Evolutionary conservation across 1,140 invertebrate species (phyloP).

Genomic region (Eueides isabella): DNA sequence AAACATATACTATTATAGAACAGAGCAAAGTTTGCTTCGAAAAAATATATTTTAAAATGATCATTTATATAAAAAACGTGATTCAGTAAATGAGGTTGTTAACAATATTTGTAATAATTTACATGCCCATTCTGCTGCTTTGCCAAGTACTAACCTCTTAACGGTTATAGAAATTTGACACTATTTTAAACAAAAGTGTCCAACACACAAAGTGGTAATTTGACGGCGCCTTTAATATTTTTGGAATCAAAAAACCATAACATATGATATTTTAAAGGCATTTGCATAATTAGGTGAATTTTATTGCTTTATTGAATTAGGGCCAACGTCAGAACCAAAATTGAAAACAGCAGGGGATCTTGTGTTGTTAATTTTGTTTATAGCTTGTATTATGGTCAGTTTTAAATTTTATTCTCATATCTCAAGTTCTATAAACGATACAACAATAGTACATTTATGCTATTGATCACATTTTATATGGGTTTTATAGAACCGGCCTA

Average conservation of each 20-base stretch:
- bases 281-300: slow-evolving; percentile 83
- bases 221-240: slow-evolving; percentile 73
- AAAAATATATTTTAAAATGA: not conserved
- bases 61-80: not conserved
- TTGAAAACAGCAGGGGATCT: slow-evolving; percentile 76
- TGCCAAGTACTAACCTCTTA: slow-evolving; percentile 54
- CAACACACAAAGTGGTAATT: slow-evolving; percentile 50
- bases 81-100: not conserved
- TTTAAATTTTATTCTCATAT: slow-evolving; percentile 77
- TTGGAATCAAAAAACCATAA: slow-evolving; percentile 70
- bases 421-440: slow-evolving; percentile 73
- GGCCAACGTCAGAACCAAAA: slow-evolving; percentile 79
- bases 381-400: slow-evolving; percentile 76
- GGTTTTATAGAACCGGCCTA: slow-evolving; percentile 51
- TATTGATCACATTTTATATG: slow-evolving; percentile 75
- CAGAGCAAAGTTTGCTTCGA: not conserved
- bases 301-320: slow-evolving; percentile 83
- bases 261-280: slow-evolving; percentile 74
- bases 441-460: slow-evolving; percentile 73
- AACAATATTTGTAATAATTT: slow-evolving; percentile 23
- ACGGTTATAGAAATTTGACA: slow-evolving; percentile 46
- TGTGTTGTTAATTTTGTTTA: slow-evolving; percentile 82
- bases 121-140: slow-evolving; percentile 43
- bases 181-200: slow-evolving; percentile 21
- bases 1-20: not conserved